Conservation (phyloP, 2,888 invertebrate species). For the Gymnosoma rotundatum region DNA sequence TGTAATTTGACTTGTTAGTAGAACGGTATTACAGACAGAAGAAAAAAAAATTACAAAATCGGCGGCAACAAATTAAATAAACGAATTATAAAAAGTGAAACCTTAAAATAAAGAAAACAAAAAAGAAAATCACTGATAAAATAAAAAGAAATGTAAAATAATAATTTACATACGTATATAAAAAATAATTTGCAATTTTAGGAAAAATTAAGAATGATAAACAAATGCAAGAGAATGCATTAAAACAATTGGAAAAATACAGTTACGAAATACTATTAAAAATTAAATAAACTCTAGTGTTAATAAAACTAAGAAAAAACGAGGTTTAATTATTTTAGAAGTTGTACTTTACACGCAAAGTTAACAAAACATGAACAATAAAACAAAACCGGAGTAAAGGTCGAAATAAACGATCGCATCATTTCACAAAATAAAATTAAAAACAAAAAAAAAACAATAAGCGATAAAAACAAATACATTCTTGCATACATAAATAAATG, state of each 20-base stretch:
- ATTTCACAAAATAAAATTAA: conserved; percentile 25
- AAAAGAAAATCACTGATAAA: conserved; percentile 17
- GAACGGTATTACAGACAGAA: conserved; percentile 41
- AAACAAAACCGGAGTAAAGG: conserved; percentile 60
- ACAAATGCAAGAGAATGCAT: not conserved
- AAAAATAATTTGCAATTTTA: not conserved
- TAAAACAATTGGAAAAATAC: not conserved
- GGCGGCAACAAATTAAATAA: not conserved
- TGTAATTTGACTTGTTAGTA: conserved; percentile 57
- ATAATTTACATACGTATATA: not conserved
- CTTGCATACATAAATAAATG: not conserved
- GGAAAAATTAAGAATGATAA: not conserved
- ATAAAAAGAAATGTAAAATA: not conserved
- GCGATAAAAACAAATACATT: conserved; percentile 42
- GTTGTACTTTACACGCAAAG: conserved; percentile 58
- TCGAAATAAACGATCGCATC: conserved; percentile 45
- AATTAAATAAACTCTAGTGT: not conserved
- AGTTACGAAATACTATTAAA: conserved; percentile 5
- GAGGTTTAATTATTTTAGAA: conserved; percentile 26
- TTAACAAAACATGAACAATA: conserved; percentile 26
- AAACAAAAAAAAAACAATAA: conserved; percentile 39
- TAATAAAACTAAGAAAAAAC: conserved; percentile 3
- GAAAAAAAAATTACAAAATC: conserved; percentile 10
- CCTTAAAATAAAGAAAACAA: conserved; percentile 47
- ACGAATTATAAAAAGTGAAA: conserved; percentile 58